Conservation (phyloP, 1,140 invertebrate species). For the Lethocerus indicus region DNA sequence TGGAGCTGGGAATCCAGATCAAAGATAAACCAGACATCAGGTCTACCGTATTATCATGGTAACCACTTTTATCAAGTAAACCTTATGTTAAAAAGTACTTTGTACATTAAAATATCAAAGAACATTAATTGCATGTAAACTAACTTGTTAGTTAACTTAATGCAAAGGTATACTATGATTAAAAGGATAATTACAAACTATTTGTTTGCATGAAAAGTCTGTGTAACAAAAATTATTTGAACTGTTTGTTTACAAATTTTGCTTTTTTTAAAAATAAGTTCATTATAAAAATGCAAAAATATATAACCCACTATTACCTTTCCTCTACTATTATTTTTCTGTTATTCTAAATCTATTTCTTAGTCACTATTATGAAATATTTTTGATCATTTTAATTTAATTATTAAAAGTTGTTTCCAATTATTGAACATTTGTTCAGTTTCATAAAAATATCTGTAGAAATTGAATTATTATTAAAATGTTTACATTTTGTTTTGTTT, state of each 20-base stretch:
- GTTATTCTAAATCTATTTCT: background rate
- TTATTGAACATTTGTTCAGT: background rate
- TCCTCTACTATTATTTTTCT: background rate
- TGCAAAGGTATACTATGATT: too few relatives aligned
- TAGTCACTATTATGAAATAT: background rate
- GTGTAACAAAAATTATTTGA: too few relatives aligned
- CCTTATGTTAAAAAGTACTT: background rate
- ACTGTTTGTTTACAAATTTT: too few relatives aligned
- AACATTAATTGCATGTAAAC: too few relatives aligned
- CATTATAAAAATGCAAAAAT: too few relatives aligned
- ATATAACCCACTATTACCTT: too few relatives aligned
- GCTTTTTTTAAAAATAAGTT: too few relatives aligned
- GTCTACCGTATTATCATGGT: constrained; percentile 23
- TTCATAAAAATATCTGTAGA: background rate
- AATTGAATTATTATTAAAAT: too few relatives aligned
- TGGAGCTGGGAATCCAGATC: constrained; percentile 27
- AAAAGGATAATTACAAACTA: too few relatives aligned
- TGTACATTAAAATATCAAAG: too few relatives aligned
- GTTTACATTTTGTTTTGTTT: background rate
- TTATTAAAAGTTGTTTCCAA: background rate
- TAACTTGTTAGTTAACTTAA: too few relatives aligned
- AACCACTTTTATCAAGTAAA: constrained; percentile 1
- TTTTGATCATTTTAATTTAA: background rate
- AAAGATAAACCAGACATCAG: constrained; percentile 25
- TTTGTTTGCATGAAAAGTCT: too few relatives aligned